Conservation (phyloP, 2,113 vertebrate species). For the Scartelaos histophorus region DNA sequence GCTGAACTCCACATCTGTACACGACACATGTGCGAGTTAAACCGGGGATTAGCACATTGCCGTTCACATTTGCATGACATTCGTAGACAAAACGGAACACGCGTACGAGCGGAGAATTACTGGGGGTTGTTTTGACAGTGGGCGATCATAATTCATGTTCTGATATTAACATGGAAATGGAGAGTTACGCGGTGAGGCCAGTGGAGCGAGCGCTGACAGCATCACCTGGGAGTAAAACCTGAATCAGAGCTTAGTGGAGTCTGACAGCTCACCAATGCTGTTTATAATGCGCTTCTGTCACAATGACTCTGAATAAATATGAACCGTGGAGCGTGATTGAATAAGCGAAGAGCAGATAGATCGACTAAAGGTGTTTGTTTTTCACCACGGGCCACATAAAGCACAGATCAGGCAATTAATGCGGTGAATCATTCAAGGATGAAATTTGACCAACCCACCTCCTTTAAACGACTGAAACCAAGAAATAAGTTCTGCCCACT, state of each 20-base stretch:
- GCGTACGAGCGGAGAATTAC: not conserved
- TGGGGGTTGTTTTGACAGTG: conserved; percentile 23
- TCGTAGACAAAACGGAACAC: not conserved
- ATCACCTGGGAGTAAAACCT: conserved; percentile 17
- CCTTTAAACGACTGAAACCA: too few species aligned
- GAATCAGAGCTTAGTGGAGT: conserved; percentile 17
- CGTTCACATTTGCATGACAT: conserved; percentile 23
- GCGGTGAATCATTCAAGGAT: not conserved
- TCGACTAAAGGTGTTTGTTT: not conserved
- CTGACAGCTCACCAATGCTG: conserved; percentile 8
- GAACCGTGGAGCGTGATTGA: not conserved
- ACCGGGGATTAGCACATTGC: conserved; percentile 2
- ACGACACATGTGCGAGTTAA: conserved; percentile 10
- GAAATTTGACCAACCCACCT: not conserved
- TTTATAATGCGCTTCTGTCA: conserved; percentile 7
- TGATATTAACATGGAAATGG: conserved; percentile 12
- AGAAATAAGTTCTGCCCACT: too few species aligned
- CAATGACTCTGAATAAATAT: conserved; percentile 2
- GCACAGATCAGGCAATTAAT: not conserved
- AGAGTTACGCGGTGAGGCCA: conserved; percentile 16
- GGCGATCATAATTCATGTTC: conserved; percentile 3
- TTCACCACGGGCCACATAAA: not conserved
- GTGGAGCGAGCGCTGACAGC: conserved; percentile 21
- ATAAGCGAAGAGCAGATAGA: not conserved
- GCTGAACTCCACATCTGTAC: conserved; percentile 56